Percentiles rank a stretch among this genome's conserved stretches.
Conservation (phyloP, 2,113 vertebrate species). For the Callipepla californica region DNA sequence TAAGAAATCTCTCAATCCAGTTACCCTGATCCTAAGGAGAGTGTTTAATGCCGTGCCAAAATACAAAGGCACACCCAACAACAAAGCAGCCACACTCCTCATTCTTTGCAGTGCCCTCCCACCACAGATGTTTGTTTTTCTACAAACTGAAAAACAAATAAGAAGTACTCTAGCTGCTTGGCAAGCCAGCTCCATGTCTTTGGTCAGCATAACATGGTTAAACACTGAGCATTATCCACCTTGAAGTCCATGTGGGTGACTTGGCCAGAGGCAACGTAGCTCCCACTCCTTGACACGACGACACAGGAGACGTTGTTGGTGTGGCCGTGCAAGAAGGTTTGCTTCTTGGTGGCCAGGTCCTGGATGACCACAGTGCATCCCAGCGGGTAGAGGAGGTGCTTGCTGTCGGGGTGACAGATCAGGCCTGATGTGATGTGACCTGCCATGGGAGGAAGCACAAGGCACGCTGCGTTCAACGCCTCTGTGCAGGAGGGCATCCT, state of each 20-base stretch:
- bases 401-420: slow-evolving; percentile 84
- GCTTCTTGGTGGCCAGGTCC: slow-evolving; percentile 79
- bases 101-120: neutral
- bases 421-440: slow-evolving; percentile 85
- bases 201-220: neutral
- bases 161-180: neutral
- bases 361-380: slow-evolving; percentile 87
- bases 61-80: neutral
- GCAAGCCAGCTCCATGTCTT: neutral
- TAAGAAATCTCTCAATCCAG: neutral
- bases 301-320: slow-evolving; percentile 89
- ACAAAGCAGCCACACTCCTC: neutral
- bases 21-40: neutral
- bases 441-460: slow-evolving; percentile 44
- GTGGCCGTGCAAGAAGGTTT: slow-evolving; percentile 88
- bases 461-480: neutral
- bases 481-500: fast-evolving
- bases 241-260: slow-evolving; percentile 89
- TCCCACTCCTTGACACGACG: slow-evolving; percentile 81
- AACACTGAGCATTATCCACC: slow-evolving; percentile 69
- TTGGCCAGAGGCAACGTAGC: slow-evolving; percentile 89
- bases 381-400: slow-evolving; percentile 89
- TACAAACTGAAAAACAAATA: neutral
- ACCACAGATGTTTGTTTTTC: neutral
- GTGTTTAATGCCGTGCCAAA: neutral